Evolutionary conservation across 1,140 invertebrate species (phyloP).

Genomic region (Bombus balteatus): DNA sequence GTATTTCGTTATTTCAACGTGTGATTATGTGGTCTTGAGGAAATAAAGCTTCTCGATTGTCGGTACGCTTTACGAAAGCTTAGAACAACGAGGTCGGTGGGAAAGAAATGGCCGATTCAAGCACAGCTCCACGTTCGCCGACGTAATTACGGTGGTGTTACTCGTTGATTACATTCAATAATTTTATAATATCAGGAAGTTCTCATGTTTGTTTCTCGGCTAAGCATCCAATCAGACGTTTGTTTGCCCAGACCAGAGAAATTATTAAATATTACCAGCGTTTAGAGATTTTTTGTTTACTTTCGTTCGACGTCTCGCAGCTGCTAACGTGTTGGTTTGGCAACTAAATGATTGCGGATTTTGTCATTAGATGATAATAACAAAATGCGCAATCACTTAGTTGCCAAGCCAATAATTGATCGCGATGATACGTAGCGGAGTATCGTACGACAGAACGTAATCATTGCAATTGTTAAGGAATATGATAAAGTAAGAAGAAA

Average conservation of each 20-base stretch:
- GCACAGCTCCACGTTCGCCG: not conserved
- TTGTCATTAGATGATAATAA: accelerated
- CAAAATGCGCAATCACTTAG: too few relatives aligned
- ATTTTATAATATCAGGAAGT: not conserved
- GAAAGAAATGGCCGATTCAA: slow-evolving; percentile 3
- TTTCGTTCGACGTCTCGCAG: not conserved
- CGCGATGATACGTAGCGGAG: too few relatives aligned
- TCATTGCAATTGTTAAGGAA: too few relatives aligned
- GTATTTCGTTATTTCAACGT: not conserved
- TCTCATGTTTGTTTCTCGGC: not conserved
- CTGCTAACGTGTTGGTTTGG: too few relatives aligned
- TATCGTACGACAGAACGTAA: too few relatives aligned
- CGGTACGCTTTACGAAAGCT: not conserved
- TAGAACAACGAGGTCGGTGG: not conserved
- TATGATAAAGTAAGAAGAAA: too few relatives aligned
- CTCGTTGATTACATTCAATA: not conserved
- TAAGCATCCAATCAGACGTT: too few relatives aligned
- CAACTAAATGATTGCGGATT: too few relatives aligned
- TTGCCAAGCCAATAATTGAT: too few relatives aligned
- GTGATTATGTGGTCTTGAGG: not conserved
- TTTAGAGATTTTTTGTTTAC: not conserved
- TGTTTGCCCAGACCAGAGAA: too few relatives aligned
- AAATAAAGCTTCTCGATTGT: not conserved
- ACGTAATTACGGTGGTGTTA: not conserved
- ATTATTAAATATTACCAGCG: not conserved